Base-by-base conservation (phyloP, 2,113 vertebrate genomes). In the Malaclemys terrapin region DNA sequence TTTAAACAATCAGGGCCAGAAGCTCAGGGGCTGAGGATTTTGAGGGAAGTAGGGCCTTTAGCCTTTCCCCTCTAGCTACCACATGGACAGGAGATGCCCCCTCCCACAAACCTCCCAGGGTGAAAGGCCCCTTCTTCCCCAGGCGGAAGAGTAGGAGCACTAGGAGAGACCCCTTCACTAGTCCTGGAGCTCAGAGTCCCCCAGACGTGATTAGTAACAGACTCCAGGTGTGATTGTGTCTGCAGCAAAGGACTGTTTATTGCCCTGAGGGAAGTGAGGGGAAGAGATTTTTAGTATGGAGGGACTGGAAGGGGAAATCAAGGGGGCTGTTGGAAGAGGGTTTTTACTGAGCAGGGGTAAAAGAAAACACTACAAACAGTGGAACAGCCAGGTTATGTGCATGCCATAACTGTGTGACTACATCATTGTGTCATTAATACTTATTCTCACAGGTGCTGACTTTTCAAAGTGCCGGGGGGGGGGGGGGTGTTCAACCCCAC, bases 81-180 rank as follows among this genome's bases (percentile, higher is more conserved):
- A 72, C n/a, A 17, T 20, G n/a, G 19, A 72, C 35, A 72, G n/a
- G 59, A 13, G 12, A 29, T 31, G 0, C 82, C 82, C 76, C 20
- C 92, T 42, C 53, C 29, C 87, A 0, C 1, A 42, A 72, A 52
- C 89, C 69, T 87, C 59, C 80, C 12, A 45, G 50, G 35, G 69
- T 72, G n/a, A 93, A 38, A 10, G 42, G 31, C 42, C 54, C 52
- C 38, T 31, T 4, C 45, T 31, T 4, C 49, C 79, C 13, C 11
- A 0, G 0, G 0, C 35, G 8, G 16, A 27, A 65, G 22, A 1
- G 10, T 82, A 17, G 86, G 20, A 29, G 9, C 17, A 14, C 82
- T 53, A 13, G 3, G 93, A 79, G 25, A 84, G 17, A 38, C 56
- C 1, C 35, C 38, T 53, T 78, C 17, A 10, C 17, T 12, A 6